Evolutionary conservation across 2,888 invertebrate genomes (phyloP), one percentile per base, ranked within the genome.

Genomic region (Nymphalis polychloros): DNA sequence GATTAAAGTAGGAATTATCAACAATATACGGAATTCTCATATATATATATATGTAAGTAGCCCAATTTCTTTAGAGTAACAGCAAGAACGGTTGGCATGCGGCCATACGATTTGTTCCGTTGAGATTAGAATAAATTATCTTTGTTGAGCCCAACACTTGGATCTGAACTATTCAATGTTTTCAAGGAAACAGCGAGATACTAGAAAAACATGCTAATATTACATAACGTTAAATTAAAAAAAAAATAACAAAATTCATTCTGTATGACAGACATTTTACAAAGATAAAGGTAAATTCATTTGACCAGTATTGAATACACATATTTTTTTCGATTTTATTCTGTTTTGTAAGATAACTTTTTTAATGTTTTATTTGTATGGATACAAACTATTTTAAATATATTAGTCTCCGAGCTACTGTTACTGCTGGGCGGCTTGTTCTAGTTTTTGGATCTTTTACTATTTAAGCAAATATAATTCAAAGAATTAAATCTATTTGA

Each of bases 141-240:
- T 53, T 20, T 53, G 53, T 23, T 27, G 53, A 53, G 17, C 27
- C 23, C 53, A 17, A 27, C 53, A 8, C 53, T 17, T 7, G 17
- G 53, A 53, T 23, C 23, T 52, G 52, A 52, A 52, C 53, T 7
- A 8, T 53, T 53, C 53, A 27, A 53, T 53, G 50, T 52, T 20
- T 7, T 27, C 1, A 13, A 53, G 23, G 53, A 27, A 53, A 53
- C 20, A 20, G 50, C 20, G 20, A 20, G 20, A 17, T 16, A 16
- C 23, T 23, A 53, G 53, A 53, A 27, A 53, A 53, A 53, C 27
- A 53, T 27, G 17, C 10, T 23, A 23, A 1, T 27, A 53, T 27
- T 27, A 17, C 13, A 27, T 27, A 27, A 20, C 1, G 13, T 53
- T 41, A 4, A 41, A 1, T 4, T 4, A 13, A 13, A 10, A 13